Evolutionary conservation across 1,140 invertebrate genomes (phyloP).

Genomic region (Zaprionus capensis): DNA sequence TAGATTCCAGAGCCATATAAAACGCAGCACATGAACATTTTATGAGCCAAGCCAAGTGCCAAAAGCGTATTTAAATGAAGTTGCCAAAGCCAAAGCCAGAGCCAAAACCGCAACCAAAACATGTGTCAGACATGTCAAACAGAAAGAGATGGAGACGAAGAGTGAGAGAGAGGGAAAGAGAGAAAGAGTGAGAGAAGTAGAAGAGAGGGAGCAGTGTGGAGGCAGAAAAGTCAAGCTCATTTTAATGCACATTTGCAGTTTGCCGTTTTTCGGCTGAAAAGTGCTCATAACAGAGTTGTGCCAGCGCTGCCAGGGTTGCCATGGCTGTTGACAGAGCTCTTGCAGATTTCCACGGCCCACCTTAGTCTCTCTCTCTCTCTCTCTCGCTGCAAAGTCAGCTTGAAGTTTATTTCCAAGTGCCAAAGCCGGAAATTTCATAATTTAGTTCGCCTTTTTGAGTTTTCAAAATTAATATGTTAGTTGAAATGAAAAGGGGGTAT

Average conservation of each 20-base stretch:
- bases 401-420: constrained; percentile 27
- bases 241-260: constrained; percentile 48
- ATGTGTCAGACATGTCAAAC: constrained; percentile 77
- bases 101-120: constrained; percentile 53
- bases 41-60: constrained; percentile 74
- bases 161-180: background rate
- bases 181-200: background rate
- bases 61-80: constrained; percentile 78
- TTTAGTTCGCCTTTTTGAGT: constrained; percentile 36
- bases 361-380: background rate
- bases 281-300: constrained; percentile 1
- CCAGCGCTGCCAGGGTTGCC: background rate
- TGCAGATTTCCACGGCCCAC: constrained; percentile 30
- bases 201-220: background rate
- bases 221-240: constrained; percentile 42
- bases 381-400: background rate
- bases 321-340: constrained; percentile 25
- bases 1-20: constrained; percentile 39
- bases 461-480: constrained; percentile 72
- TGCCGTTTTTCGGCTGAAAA: constrained; percentile 18
- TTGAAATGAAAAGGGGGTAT: constrained; percentile 60
- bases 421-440: constrained; percentile 75
- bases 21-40: constrained; percentile 53
- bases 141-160: background rate
- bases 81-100: constrained; percentile 48